Conservation (phyloP, 1,140 invertebrate species). For the Zaprionus kolodkinae region DNA sequence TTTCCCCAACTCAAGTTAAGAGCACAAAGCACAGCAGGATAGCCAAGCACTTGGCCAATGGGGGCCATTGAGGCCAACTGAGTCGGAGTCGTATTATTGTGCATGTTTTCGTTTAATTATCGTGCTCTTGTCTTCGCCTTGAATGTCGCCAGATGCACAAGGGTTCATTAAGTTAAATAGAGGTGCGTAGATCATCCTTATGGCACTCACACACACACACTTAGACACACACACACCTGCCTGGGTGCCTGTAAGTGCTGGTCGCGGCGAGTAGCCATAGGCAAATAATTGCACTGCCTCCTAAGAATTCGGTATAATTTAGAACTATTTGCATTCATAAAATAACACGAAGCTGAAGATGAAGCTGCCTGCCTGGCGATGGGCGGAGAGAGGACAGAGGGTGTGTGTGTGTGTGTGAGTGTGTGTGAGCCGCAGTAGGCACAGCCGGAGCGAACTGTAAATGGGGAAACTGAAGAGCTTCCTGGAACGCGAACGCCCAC, state of each 20-base stretch:
- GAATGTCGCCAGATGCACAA: slow-evolving; percentile 11
- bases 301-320: slow-evolving; percentile 31
- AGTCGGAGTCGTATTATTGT: slow-evolving; percentile 7
- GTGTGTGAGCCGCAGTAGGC: not conserved
- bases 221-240: not conserved
- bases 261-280: slow-evolving; percentile 2
- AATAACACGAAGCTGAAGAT: slow-evolving; percentile 8
- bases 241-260: slow-evolving; percentile 4
- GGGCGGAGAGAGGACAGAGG: not conserved
- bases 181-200: slow-evolving; percentile 13
- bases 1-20: not conserved
- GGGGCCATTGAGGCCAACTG: not conserved
- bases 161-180: slow-evolving; percentile 30
- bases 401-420: no score
- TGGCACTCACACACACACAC: not conserved
- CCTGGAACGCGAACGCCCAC: slow-evolving; percentile 71
- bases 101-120: slow-evolving; percentile 24
- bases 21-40: not conserved
- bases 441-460: slow-evolving; percentile 59
- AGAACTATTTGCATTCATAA: slow-evolving; percentile 21
- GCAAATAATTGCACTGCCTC: slow-evolving; percentile 31
- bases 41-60: not conserved
- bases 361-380: not conserved
- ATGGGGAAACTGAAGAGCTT: slow-evolving; percentile 65
- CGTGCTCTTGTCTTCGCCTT: slow-evolving; percentile 10